Evolutionary conservation across 1,140 invertebrate species (phyloP), one percentile per base, ranked within the genome.

Genomic region (Cheumatopsyche charites): DNA sequence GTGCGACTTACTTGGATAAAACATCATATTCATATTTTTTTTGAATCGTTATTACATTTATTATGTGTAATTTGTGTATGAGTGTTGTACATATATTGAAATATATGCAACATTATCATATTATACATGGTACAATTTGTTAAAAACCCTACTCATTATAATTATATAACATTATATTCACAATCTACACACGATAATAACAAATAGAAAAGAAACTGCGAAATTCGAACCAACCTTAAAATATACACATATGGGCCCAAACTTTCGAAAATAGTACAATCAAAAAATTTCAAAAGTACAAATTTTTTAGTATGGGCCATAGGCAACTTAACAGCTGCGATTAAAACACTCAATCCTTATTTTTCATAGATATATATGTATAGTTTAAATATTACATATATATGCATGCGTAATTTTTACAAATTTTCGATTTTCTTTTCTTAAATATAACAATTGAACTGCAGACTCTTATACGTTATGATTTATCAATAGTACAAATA

Each of bases 161-260:
- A 63, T 72, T 72, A 61, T 65, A 66, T 72, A 73, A 76, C 75
- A 73, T 73, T 70, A 67, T 75, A 75, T 73, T 71, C 74, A 72
- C 71, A 75, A 70, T 76, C 75, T 76, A 73, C 74, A 69, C 69
- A 76, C 72, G 70, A 71, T 67, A 63, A 71, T 73, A 76, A 73
- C 68, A 71, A 73, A 73, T 71, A 68, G 67, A 72, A 71, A 69
- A 71, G 43, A 66, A 66, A 66, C 26, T 29, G 63, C 63, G 17
- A 47, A 66, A 47, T 47, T 47, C 62, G 42, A 63, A 42, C 62
- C 29, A 63, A 42, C 29, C 62, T 63, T 41, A 42, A 42, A 29
- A 63, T 36, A 62, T 36, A 43, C 21, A 65, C 41, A 65, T 47
- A 26, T n/a, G n/a, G n/a, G n/a, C n/a, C n/a, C n/a, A n/a, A n/a